A percentile compares a stretch with the other conserved stretches of the same genome.
Conservation (phyloP, 2,888 invertebrate genomes). For the Helobdella robusta region DNA sequence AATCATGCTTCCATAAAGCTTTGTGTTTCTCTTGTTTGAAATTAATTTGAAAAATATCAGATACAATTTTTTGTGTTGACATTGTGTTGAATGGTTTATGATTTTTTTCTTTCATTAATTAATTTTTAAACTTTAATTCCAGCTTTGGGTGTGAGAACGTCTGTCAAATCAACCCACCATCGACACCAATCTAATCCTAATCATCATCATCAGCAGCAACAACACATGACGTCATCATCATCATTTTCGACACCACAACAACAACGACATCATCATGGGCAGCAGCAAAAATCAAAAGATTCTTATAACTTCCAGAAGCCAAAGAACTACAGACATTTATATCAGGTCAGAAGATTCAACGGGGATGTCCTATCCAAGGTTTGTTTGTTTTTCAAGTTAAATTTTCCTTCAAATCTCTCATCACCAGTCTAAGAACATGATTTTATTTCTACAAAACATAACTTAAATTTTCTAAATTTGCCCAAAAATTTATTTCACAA, state of each 20-base stretch:
- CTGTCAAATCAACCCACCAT: neutral
- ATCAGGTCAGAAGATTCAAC: constrained; percentile 77
- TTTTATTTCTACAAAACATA: too few relatives aligned
- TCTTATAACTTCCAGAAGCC: too few relatives aligned
- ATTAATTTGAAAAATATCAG: neutral
- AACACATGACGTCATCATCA: too few relatives aligned
- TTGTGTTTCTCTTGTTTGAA: neutral
- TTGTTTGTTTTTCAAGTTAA: constrained; percentile 24
- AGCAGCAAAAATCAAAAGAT: constrained; percentile 65
- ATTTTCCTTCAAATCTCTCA: neutral
- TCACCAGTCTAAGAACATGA: neutral
- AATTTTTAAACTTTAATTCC: too few relatives aligned
- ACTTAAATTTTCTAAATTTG: too few relatives aligned
- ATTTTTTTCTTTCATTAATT: too few relatives aligned
- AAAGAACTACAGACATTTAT: constrained; percentile 56
- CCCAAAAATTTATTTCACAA: too few relatives aligned
- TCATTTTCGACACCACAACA: too few relatives aligned
- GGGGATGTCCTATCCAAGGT: constrained; percentile 82
- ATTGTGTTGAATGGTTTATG: too few relatives aligned
- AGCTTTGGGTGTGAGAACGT: too few relatives aligned
- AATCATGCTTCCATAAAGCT: too few relatives aligned
- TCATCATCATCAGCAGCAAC: neutral
- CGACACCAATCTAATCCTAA: neutral
- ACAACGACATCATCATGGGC: too few relatives aligned
- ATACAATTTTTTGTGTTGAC: neutral